phyloP scores from a whole-genome alignment of 2,797 vertebrate genomes.

The Decapterus maruadsi region DNA sequence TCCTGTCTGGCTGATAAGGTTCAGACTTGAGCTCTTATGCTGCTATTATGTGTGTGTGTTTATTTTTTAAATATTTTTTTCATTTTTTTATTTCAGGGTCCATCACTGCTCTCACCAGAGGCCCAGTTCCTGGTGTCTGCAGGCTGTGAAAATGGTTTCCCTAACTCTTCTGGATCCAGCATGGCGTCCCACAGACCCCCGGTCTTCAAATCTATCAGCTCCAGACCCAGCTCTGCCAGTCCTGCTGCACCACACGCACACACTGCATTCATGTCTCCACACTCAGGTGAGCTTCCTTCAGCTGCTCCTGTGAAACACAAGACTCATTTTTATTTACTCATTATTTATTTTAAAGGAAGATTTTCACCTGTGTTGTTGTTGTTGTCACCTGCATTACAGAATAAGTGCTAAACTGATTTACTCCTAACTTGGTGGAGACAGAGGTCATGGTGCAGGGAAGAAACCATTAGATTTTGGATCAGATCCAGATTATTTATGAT shows the following conservation, averaged over 20 bases:
- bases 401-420: too few relatives aligned
- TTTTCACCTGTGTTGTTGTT: neutral
- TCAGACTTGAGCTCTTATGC: neutral
- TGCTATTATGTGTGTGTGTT: neutral
- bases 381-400: too few relatives aligned
- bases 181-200: conserved; percentile 77
- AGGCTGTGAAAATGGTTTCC: conserved; percentile 81
- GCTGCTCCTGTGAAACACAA: neutral
- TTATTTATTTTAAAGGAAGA: too few relatives aligned
- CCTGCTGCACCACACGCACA: conserved; percentile 76
- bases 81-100: conserved; percentile 75
- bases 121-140: conserved; percentile 83
- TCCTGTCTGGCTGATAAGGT: neutral
- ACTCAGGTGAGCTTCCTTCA: conserved; percentile 79
- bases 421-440: too few relatives aligned
- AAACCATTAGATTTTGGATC: neutral
- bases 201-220: conserved; percentile 81
- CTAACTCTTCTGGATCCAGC: conserved; percentile 76
- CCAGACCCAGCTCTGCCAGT: conserved; percentile 78
- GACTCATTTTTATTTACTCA: neutral
- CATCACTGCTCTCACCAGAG: conserved; percentile 85
- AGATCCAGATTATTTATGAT: neutral
- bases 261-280: conserved; percentile 76
- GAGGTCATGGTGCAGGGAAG: too few relatives aligned
- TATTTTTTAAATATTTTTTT: too few relatives aligned